These are phyloP conservation scores for Brachionus koreanus DNA, from an alignment of 1,140 invertebrate species.

Conservation along the genomic window DNA sequence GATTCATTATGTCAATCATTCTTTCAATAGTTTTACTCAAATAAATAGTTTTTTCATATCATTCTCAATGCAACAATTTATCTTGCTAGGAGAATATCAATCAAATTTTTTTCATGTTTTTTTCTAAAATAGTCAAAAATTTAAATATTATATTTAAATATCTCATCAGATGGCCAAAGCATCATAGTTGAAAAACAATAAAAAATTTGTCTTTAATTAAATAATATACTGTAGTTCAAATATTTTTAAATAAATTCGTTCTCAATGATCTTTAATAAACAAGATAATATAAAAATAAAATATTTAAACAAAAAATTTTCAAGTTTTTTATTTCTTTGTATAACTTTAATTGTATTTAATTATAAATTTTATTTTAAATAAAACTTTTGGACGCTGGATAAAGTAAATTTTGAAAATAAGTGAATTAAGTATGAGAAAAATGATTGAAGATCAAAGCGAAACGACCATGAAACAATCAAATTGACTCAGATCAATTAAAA, in stretches of 20 bases:
- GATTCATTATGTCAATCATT: background rate
- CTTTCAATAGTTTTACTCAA: conserved; percentile 11
- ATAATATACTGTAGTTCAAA: background rate
- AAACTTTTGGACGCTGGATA: too few relatives aligned
- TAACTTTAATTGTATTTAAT: too few relatives aligned
- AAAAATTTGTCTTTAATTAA: background rate
- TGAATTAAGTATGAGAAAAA: too few relatives aligned
- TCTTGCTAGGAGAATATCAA: background rate
- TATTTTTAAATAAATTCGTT: background rate
- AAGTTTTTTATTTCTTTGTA: too few relatives aligned
- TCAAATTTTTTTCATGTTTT: background rate
- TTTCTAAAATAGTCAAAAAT: background rate
- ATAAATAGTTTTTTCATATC: background rate
- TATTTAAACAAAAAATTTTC: too few relatives aligned
- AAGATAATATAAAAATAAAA: too few relatives aligned
- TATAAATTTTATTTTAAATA: too few relatives aligned
- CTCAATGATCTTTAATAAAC: background rate
- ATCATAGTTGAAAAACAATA: background rate
- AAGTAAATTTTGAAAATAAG: too few relatives aligned
- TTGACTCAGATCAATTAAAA: too few relatives aligned
- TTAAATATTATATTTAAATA: background rate
- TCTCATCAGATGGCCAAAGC: background rate
- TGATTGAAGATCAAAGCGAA: too few relatives aligned
- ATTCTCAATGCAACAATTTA: background rate
- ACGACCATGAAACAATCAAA: too few relatives aligned